A percentile compares a stretch with the other conserved stretches of the same genome.
Conservation (phyloP, 2,888 invertebrate species). For the Protophormia terraenovae region DNA sequence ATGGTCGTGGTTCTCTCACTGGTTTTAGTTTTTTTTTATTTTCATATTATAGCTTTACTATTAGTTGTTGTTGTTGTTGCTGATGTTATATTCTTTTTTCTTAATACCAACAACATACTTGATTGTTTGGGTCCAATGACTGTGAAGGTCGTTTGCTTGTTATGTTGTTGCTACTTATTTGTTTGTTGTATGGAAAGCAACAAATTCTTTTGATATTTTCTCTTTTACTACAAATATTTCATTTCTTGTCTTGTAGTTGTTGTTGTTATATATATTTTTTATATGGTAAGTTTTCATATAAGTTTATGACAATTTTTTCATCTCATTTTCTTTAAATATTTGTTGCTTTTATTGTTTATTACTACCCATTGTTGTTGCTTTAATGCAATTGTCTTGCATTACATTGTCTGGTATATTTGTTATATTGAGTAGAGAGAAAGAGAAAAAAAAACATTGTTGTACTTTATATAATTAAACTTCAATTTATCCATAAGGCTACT, state of each 20-base stretch:
- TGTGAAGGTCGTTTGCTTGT: conserved; percentile 80
- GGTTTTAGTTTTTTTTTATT: conserved; percentile 4
- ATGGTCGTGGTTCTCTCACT: conserved; percentile 1
- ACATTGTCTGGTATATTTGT: background rate
- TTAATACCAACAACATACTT: conserved; percentile 32
- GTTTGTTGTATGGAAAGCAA: conserved; percentile 43
- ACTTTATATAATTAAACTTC: conserved; percentile 21
- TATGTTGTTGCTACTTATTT: conserved; percentile 71
- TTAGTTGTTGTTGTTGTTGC: conserved; percentile 20
- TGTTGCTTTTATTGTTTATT: conserved; percentile 26
- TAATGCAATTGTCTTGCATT: background rate
- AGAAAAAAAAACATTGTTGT: no score
- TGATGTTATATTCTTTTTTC: background rate
- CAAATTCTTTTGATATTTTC: conserved; percentile 66
- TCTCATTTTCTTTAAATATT: background rate
- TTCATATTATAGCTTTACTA: background rate
- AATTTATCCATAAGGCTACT: no score
- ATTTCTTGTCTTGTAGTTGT: background rate
- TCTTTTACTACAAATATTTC: conserved; percentile 63
- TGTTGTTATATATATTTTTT: background rate
- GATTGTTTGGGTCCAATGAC: conserved; percentile 73
- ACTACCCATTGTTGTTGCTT: background rate
- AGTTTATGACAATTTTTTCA: background rate
- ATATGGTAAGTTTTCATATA: background rate
- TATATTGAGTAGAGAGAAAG: conserved; percentile 6